These are phyloP conservation scores for human DNA, from an alignment of 2,113 vertebrate genomes.

Conservation along the genomic window DNA sequence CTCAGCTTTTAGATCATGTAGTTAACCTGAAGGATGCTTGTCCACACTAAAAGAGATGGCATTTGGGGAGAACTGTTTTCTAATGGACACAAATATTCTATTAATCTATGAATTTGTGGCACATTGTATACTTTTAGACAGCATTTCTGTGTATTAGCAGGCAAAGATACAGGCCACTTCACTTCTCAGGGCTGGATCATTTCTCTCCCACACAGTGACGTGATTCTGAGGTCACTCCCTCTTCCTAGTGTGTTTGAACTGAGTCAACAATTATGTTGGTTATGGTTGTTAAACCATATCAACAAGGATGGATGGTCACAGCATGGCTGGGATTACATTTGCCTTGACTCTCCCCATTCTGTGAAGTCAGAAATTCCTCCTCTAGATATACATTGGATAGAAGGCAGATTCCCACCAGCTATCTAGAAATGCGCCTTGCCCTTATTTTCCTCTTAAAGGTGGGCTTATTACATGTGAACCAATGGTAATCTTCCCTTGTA, in stretches of 20 bases:
- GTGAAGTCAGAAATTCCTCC: not conserved
- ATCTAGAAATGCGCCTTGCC: not conserved
- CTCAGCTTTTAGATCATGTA: not conserved
- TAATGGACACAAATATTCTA: not conserved
- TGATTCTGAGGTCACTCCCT: not conserved
- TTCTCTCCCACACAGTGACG: not conserved
- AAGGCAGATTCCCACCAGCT: not conserved
- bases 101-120: not conserved
- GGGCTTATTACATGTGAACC: not conserved
- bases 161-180: not conserved
- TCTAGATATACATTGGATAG: not conserved
- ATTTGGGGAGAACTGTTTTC: not conserved
- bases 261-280: not conserved
- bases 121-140: not conserved
- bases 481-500: not conserved
- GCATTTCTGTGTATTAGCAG: not conserved
- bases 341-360: not conserved
- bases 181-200: not conserved
- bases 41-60: not conserved
- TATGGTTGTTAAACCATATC: no score
- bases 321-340: not conserved
- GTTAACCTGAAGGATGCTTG: not conserved
- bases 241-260: not conserved
- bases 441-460: not conserved
- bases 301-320: not conserved